Conservation (phyloP, 2,888 invertebrate genomes). For the Aporophyla nigra region DNA sequence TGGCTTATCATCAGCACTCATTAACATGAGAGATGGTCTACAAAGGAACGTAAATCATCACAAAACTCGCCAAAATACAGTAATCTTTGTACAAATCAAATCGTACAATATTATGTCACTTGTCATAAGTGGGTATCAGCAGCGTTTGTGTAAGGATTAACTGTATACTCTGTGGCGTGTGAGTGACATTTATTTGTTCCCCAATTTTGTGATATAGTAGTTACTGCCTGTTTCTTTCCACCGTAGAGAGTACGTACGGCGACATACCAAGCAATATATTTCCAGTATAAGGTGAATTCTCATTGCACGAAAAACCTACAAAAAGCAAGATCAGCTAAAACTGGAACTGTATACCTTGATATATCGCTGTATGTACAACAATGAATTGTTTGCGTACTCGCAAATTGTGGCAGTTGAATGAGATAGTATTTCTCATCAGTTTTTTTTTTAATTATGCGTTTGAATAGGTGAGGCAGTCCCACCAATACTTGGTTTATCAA, state of each 20-base stretch:
- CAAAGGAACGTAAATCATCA: slow-evolving; percentile 21
- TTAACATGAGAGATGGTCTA: neutral
- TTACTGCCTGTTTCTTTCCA: slow-evolving; percentile 43
- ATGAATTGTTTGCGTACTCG: slow-evolving; percentile 11
- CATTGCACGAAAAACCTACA: too few species aligned
- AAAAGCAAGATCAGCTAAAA: too few species aligned
- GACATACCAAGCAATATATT: too few species aligned
- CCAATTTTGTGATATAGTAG: slow-evolving; percentile 8
- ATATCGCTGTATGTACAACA: neutral
- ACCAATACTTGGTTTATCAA: neutral
- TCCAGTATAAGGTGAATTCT: too few species aligned
- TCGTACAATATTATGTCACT: slow-evolving; percentile 48
- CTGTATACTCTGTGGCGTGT: slow-evolving; percentile 22
- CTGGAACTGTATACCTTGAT: too few species aligned
- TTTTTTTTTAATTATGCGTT: neutral
- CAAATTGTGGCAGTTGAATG: slow-evolving; percentile 4
- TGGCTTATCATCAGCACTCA: neutral
- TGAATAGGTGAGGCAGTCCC: neutral
- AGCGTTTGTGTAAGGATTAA: slow-evolving; percentile 49
- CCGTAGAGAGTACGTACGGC: neutral
- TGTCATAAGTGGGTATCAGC: slow-evolving; percentile 49
- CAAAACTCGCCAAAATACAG: slow-evolving; percentile 13
- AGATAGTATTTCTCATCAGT: slow-evolving; percentile 8
- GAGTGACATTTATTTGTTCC: slow-evolving; percentile 58
- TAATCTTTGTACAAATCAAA: slow-evolving; percentile 59